A percentile compares a stretch with the other conserved stretches of the same genome.
phyloP scores from a whole-genome alignment of 2,797 vertebrate species.

The Trachops cirrhosus region DNA sequence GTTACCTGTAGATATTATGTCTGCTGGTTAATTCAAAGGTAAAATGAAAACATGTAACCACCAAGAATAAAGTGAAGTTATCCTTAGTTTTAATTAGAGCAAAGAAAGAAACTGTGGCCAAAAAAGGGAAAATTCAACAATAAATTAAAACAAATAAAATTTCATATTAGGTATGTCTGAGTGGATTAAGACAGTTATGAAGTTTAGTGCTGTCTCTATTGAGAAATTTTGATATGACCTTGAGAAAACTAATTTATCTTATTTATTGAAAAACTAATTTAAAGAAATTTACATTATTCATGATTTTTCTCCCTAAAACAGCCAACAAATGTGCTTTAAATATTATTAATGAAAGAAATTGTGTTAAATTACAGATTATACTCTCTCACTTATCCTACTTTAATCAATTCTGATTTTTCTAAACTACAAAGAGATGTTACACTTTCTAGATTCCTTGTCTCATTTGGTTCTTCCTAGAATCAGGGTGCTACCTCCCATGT shows the following conservation, averaged over 20 bases:
- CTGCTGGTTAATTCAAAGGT: background rate
- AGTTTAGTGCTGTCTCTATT: background rate
- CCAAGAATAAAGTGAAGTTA: background rate
- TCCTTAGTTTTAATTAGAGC: constrained; percentile 24
- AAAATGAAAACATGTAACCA: background rate
- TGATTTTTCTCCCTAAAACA: background rate
- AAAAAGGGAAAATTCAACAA: background rate
- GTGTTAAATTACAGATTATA: background rate
- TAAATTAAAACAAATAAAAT: background rate
- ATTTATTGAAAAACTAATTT: too few relatives aligned
- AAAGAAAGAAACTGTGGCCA: background rate
- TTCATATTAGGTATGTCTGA: background rate
- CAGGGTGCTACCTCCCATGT: background rate
- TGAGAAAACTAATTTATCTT: background rate
- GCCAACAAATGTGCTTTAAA: background rate
- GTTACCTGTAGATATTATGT: background rate
- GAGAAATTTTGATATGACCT: background rate
- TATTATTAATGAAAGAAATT: background rate
- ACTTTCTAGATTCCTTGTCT: background rate
- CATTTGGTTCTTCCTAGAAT: background rate
- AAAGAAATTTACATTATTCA: background rate
- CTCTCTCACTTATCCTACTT: background rate
- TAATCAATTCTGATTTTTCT: background rate
- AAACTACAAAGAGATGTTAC: background rate
- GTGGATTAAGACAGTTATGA: background rate